phyloP scores from a whole-genome alignment of 2,113 vertebrate species.

The Ctenomys sociabilis region DNA sequence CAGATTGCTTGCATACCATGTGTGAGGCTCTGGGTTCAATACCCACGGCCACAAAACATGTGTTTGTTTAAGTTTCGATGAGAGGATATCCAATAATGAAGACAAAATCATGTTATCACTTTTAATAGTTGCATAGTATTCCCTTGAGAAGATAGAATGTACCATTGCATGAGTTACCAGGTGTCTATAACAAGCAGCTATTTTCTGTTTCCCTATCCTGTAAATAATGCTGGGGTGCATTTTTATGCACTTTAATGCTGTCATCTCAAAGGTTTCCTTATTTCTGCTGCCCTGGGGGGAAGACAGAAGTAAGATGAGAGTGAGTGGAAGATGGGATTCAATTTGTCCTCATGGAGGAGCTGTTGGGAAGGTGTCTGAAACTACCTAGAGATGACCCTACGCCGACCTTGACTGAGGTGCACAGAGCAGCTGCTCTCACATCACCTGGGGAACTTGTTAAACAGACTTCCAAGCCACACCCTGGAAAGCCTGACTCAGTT shows the following conservation, averaged over 20 bases:
- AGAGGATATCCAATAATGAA: not conserved
- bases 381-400: slow-evolving; percentile 47
- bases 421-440: not conserved
- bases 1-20: not conserved
- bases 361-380: not conserved
- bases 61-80: not conserved
- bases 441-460: slow-evolving; percentile 56
- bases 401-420: not conserved
- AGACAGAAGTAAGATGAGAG: not conserved
- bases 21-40: not conserved
- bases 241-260: not conserved
- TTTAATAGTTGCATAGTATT: slow-evolving; percentile 17
- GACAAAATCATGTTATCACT: not conserved
- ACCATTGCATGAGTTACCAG: not conserved
- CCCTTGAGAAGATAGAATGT: not conserved
- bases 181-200: not conserved
- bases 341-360: not conserved
- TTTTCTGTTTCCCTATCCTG: slow-evolving; percentile 29
- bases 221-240: not conserved
- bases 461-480: not conserved
- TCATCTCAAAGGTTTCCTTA: not conserved
- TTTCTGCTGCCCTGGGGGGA: not conserved
- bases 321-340: not conserved
- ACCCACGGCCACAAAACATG: not conserved
- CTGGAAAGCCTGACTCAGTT: not conserved